Base-by-base conservation (phyloP, 2,113 vertebrate species). In the Anarhynchus alexandrinus region DNA sequence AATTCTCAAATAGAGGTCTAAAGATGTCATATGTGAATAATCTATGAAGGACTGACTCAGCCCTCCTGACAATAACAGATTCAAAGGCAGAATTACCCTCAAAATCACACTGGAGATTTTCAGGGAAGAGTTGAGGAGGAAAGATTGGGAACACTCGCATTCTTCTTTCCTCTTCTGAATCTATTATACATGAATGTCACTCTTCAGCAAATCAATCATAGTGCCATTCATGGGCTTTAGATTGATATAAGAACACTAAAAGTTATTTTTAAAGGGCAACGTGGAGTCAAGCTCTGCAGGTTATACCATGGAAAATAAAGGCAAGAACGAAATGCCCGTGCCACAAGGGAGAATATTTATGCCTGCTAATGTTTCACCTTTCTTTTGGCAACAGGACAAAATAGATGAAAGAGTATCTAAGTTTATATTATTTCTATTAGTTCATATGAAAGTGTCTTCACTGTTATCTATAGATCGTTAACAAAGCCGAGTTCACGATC, bases 211-310 rank as follows among this genome's bases (percentile, higher is more conserved):
- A 94, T 96, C 96, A 96, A 96, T 97, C 96, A 90, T 0, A 90
- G 72, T 67, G 74, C 92, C 90, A 88, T 95, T 96, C 92, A 92
- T 4, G 1, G 59, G 32, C 55, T 83, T 95, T 82, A 92, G 90
- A 94, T 67, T 97, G 95, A 95, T 94, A 90, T 27, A 92, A 82
- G 70, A 93, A 94, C 82, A 93, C 70, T 91, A 80, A 55, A 96
- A 93, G 87, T 95, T 97, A 86, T 94, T 96, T 97, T 93, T 85
- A 93, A 96, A 96, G 96, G 93, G 87, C 92, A 96, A 73, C 0
- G 3, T 54, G 74, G 34, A 96, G 82, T 89, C 93, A 96, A 93
- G 49, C 82, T 94, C 88, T 71, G 59, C 58, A 54, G 62, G 79
- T 88, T 83, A 61, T 18, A 81, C 22, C n/a, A 77, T 1, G 0